Evolutionary conservation across 1,140 invertebrate species (phyloP).

Genomic region (Brachionus rotundiformis): DNA sequence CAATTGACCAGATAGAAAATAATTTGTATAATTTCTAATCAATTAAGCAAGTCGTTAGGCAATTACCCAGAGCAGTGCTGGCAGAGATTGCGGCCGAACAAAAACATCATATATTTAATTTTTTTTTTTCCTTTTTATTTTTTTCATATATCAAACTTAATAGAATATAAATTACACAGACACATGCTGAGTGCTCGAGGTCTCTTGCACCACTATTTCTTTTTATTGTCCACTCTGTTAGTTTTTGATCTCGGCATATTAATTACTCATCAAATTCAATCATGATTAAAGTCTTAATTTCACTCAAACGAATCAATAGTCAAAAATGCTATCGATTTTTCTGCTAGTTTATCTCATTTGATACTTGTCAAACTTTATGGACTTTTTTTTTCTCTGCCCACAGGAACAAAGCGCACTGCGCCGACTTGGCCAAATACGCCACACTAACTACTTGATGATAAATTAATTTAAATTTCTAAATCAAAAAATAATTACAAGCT

Average conservation of each 20-base stretch:
- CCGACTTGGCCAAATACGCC: not conserved
- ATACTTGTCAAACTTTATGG: conserved; percentile 47
- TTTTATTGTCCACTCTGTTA: not conserved
- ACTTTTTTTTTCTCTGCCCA: not conserved
- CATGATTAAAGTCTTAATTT: conserved; percentile 32
- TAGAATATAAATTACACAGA: not conserved
- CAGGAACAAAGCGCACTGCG: not conserved
- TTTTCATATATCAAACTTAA: no score
- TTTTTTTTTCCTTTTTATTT: no score
- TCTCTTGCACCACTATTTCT: not conserved
- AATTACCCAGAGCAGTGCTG: not conserved
- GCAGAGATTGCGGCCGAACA: not conserved
- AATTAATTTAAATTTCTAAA: conserved; percentile 8
- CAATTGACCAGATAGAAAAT: conserved; percentile 45
- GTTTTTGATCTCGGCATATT: conserved; percentile 19
- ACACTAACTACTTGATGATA: conserved; percentile 15
- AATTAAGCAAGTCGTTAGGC: not conserved
- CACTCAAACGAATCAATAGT: conserved; percentile 45
- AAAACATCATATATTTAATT: not conserved
- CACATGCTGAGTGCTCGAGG: conserved; percentile 12
- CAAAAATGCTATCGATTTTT: conserved; percentile 40
- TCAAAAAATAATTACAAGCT: conserved; percentile 38
- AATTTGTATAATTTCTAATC: conserved; percentile 23
- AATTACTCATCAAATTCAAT: conserved; percentile 48
- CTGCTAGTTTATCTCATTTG: conserved; percentile 32